Evolutionary conservation across 2,797 vertebrate species (phyloP), one percentile per base, ranked within the genome.

Genomic region (Amazona finschi): DNA sequence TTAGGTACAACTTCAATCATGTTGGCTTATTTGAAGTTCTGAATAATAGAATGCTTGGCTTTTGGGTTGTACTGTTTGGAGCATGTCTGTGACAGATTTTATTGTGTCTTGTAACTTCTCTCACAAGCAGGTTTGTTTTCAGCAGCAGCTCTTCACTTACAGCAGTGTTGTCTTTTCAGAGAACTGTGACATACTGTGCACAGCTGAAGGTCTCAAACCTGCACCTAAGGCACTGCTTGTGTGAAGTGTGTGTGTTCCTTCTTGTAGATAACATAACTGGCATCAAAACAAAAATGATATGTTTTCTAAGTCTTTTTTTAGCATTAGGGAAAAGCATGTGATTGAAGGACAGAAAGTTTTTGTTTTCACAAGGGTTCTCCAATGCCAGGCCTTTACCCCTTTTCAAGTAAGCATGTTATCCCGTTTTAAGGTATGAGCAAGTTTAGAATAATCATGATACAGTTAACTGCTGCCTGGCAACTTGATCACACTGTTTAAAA

Each of bases 71-170:
- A 60, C 50, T 79, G 82, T 95, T 95, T 85, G 87, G 84, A 95
- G 94, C 95, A 96, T 97, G 92, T 77, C 46, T 8, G n/a, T 94
- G 72, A 74, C 43, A 53, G 85, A 77, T 86, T 78, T 90, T 83
- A 73, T 11, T 25, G 71, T 87, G 78, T 93, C 79, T 88, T 91
- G 85, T 81, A 75, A 95, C 93, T 95, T 95, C 88, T 95, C 78
- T 94, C 90, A 86, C 11, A 30, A 94, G 81, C 91, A 93, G 78
- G 74, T 95, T 93, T 95, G 81, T 95, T 96, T 96, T 80, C 94
- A 96, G 94, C 92, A 90, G 58, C 62, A 87, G 77, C 92, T 89
- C 94, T 84, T 95, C 89, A 52, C 81, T 92, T 72, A 49, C 74
- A 85, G 70, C 86, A 11, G 2, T 31, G 74, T 85, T 94, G 89